Evolutionary conservation across 2,888 invertebrate species (phyloP).

Genomic region (Sinohyriopsis cumingii): DNA sequence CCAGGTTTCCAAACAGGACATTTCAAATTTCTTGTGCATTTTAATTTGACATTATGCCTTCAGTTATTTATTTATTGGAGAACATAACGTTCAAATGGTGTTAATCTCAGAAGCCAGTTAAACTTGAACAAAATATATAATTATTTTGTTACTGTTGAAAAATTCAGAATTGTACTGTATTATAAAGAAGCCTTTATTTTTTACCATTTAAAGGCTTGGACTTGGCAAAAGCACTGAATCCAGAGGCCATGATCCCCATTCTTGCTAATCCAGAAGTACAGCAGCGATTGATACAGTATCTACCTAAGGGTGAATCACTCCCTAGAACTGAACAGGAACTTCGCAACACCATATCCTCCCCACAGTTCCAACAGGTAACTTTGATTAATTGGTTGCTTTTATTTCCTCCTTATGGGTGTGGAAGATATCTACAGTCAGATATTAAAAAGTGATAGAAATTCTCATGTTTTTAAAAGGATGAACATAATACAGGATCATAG

Average conservation of each 20-base stretch:
- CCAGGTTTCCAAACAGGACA: no score
- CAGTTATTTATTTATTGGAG: no score
- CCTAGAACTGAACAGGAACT: slow-evolving; percentile 80
- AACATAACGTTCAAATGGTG: no score
- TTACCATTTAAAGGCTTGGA: slow-evolving; percentile 54
- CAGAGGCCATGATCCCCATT: slow-evolving; percentile 75
- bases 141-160: no score
- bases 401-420: background rate
- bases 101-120: no score
- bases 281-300: slow-evolving; percentile 72
- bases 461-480: no score
- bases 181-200: background rate
- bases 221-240: slow-evolving; percentile 71
- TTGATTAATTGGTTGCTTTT: slow-evolving; percentile 1
- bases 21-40: no score
- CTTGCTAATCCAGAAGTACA: slow-evolving; percentile 74
- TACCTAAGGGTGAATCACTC: slow-evolving; percentile 71
- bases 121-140: no score
- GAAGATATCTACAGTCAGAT: background rate
- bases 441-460: background rate
- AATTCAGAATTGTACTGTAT: no score
- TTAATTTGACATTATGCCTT: no score
- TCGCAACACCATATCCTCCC: slow-evolving; percentile 90
- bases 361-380: slow-evolving; percentile 90
- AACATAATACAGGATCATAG: no score